A percentile compares a stretch with the other conserved stretches of the same genome.
These are phyloP conservation scores for Chanos chanos DNA, from an alignment of 2,797 vertebrate genomes.

Conservation along the genomic window DNA sequence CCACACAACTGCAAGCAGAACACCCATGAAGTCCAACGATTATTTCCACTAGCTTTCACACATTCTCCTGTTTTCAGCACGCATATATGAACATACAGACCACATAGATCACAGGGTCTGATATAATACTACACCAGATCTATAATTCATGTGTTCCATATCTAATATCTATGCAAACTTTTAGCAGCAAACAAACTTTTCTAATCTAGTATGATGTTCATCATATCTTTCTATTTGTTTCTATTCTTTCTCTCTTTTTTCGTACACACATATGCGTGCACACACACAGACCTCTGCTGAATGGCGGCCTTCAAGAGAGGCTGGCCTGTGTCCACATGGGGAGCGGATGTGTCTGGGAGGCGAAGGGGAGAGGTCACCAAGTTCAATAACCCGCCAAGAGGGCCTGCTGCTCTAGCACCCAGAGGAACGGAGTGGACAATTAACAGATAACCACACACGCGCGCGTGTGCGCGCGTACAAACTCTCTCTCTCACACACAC, in stretches of 20 bases:
- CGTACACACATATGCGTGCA: not conserved
- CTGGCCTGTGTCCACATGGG: slow-evolving; percentile 62
- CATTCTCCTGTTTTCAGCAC: not conserved
- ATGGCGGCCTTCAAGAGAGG: slow-evolving; percentile 61
- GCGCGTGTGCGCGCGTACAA: slow-evolving; percentile 19
- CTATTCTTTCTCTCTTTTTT: too few species aligned
- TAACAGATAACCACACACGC: slow-evolving; percentile 16
- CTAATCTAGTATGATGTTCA: slow-evolving; percentile 27
- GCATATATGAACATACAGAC: not conserved
- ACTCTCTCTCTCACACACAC: slow-evolving; percentile 25
- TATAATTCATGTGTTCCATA: slow-evolving; percentile 14
- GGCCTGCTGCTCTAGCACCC: slow-evolving; percentile 40
- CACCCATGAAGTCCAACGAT: not conserved
- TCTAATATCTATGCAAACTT: slow-evolving; percentile 3
- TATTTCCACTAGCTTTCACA: slow-evolving; percentile 6
- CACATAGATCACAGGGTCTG: not conserved
- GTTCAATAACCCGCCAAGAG: slow-evolving; percentile 52
- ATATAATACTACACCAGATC: slow-evolving; percentile 17
- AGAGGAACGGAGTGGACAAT: slow-evolving; percentile 41
- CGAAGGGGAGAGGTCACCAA: slow-evolving; percentile 58
- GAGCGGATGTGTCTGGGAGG: slow-evolving; percentile 62
- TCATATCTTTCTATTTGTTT: not conserved
- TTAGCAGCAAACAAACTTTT: slow-evolving; percentile 11
- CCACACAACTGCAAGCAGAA: not conserved
- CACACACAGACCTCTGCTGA: slow-evolving; percentile 38